A percentile compares a stretch with the other conserved stretches of the same genome.
These are phyloP conservation scores for Stichodactyla mertensii DNA, from an alignment of 64 coral and sea anemone species.

Conservation along the genomic window DNA sequence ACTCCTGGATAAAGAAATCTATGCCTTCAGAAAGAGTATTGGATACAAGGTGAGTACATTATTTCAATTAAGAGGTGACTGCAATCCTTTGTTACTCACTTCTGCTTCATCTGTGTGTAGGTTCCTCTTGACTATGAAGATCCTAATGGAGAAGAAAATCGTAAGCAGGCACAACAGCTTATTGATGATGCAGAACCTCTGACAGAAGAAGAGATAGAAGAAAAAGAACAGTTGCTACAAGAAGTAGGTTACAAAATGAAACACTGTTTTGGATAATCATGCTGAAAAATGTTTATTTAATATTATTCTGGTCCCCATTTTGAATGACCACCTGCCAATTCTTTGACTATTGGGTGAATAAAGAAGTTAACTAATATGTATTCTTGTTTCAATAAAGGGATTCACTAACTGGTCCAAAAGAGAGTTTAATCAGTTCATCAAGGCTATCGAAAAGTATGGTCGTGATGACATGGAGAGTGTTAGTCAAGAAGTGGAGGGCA, in stretches of 20 bases:
- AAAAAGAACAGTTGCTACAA: constrained; percentile 90
- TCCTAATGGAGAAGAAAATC: constrained; percentile 75
- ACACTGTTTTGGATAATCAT: too few species aligned
- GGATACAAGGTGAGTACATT: constrained; percentile 80
- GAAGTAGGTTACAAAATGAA: constrained; percentile 36
- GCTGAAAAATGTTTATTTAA: too few species aligned
- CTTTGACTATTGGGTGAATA: too few species aligned
- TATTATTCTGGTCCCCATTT: too few species aligned
- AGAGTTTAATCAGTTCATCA: constrained; percentile 98
- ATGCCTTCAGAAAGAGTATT: constrained; percentile 95
- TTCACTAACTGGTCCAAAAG: constrained; percentile 97
- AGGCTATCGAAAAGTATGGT: constrained; percentile 95
- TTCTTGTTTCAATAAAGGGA: constrained; percentile 39
- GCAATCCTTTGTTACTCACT: neutral
- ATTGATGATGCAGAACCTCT: constrained; percentile 92
- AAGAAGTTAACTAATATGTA: neutral
- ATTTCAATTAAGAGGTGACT: neutral
- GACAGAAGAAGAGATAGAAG: constrained; percentile 77
- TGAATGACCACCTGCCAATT: too few species aligned
- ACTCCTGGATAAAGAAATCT: constrained; percentile 96
- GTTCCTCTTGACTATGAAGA: constrained; percentile 91
- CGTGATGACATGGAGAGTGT: constrained; percentile 96
- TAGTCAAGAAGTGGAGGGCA: constrained; percentile 92
- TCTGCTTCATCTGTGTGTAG: neutral
- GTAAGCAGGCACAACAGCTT: constrained; percentile 85